Percentiles rank a stretch among this genome's conserved stretches.
Evolutionary conservation across 2,797 vertebrate genomes (phyloP).

Genomic region (Centroberyx gerrardi): DNA sequence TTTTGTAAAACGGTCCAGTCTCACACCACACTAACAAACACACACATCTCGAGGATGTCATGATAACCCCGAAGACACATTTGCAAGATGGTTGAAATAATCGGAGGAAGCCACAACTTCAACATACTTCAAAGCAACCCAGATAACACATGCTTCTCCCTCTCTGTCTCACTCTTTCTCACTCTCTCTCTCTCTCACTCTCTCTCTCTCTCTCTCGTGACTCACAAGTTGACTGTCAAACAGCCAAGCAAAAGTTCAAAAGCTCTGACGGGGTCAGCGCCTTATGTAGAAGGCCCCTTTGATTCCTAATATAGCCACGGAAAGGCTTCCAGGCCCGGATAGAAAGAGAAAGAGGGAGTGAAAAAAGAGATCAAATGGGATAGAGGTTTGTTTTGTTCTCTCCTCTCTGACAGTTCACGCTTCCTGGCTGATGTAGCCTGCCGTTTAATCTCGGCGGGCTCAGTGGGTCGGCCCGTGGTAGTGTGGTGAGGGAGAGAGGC

Average conservation of each 20-base stretch:
- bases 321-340: constrained; percentile 63
- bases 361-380: constrained; percentile 71
- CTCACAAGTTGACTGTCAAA: constrained; percentile 48
- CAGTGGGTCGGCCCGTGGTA: constrained; percentile 19
- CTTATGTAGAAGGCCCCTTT: constrained; percentile 64
- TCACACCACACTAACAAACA: not conserved
- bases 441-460: constrained; percentile 73
- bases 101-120: constrained; percentile 5
- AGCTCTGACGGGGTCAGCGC: constrained; percentile 56
- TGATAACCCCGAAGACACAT: not conserved
- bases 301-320: constrained; percentile 75
- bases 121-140: constrained; percentile 39
- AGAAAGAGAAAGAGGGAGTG: constrained; percentile 59
- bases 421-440: constrained; percentile 57
- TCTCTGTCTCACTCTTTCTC: not conserved
- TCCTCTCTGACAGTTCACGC: constrained; percentile 56
- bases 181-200: constrained; percentile 4
- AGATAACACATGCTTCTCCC: constrained; percentile 12
- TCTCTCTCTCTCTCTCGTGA: constrained; percentile 35
- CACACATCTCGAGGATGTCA: not conserved
- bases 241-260: constrained; percentile 67
- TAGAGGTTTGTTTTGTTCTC: constrained; percentile 74
- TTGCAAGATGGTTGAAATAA: constrained; percentile 12
- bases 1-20: not conserved
- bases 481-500: constrained; percentile 33